phyloP scores from a whole-genome alignment of 2,888 invertebrate genomes.

The Periphyllus acericola region DNA sequence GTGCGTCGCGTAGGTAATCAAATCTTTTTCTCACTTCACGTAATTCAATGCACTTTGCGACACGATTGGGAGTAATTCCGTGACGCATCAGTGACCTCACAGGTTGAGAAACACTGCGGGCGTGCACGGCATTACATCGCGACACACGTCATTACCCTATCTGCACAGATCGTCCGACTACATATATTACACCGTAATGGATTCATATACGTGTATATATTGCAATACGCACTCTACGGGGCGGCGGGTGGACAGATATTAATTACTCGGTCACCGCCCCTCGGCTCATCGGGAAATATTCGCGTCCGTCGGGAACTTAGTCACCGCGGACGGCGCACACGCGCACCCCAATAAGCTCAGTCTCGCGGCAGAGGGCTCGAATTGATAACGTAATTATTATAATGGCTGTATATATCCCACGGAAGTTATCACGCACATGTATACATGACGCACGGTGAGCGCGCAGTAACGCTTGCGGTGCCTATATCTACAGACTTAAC shows the following conservation, averaged over 20 bases:
- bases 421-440: background rate
- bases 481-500: too few relatives aligned
- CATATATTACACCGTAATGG: background rate
- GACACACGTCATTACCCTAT: constrained; percentile 57
- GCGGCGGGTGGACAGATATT: background rate
- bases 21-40: too few relatives aligned
- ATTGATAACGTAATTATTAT: constrained; percentile 51
- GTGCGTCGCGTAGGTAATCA: too few relatives aligned
- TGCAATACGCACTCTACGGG: background rate
- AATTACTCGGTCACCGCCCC: constrained; percentile 42
- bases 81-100: too few relatives aligned
- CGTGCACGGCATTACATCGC: background rate
- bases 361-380: background rate
- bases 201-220: background rate
- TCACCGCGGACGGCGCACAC: constrained; percentile 21
- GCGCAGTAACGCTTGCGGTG: background rate
- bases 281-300: constrained; percentile 27
- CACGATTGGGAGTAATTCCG: too few relatives aligned
- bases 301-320: constrained; percentile 16
- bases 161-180: constrained; percentile 4
- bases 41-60: too few relatives aligned
- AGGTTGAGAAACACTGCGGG: too few relatives aligned
- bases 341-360: background rate
- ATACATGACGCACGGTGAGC: background rate
- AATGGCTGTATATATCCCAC: background rate